Conservation (phyloP, 2,797 vertebrate species). For the Hoplostethus atlanticus region DNA sequence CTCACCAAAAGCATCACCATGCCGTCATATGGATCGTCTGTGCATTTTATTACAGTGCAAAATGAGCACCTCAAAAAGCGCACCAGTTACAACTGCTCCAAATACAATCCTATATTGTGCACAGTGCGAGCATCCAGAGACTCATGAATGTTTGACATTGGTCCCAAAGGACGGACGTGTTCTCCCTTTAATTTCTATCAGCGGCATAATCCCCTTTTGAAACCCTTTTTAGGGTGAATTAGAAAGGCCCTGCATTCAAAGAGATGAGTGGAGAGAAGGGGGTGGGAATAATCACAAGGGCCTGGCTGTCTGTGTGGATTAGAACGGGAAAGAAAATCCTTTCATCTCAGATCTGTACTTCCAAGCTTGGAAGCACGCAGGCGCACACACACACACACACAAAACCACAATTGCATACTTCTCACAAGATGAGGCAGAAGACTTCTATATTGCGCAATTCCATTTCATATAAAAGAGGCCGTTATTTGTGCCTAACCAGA, state of each 20-base stretch:
- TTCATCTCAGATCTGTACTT: constrained; percentile 84
- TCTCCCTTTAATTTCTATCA: constrained; percentile 83
- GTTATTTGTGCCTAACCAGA: constrained; percentile 57
- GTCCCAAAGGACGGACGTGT: constrained; percentile 77
- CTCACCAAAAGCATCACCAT: constrained; percentile 1
- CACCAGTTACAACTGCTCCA: constrained; percentile 16
- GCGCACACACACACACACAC: constrained; percentile 38
- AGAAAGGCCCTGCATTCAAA: constrained; percentile 83
- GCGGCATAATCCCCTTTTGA: constrained; percentile 83
- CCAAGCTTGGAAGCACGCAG: constrained; percentile 62
- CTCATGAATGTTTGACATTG: constrained; percentile 81
- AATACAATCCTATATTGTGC: constrained; percentile 48
- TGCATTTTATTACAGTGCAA: not conserved
- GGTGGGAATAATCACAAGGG: constrained; percentile 83
- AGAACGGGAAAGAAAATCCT: constrained; percentile 84
- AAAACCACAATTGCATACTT: constrained; percentile 46
- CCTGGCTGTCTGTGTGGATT: constrained; percentile 84
- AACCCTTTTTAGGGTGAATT: constrained; percentile 86
- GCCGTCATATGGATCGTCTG: not conserved
- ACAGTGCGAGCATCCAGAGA: constrained; percentile 49
- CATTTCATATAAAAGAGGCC: constrained; percentile 34
- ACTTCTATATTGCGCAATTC: constrained; percentile 27
- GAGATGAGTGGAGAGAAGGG: constrained; percentile 77
- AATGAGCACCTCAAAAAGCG: constrained; percentile 7
- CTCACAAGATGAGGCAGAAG: constrained; percentile 35